These are phyloP conservation scores for Ricordea florida DNA, from an alignment of 92 coral and sea anemone genomes.

Conservation along the genomic window DNA sequence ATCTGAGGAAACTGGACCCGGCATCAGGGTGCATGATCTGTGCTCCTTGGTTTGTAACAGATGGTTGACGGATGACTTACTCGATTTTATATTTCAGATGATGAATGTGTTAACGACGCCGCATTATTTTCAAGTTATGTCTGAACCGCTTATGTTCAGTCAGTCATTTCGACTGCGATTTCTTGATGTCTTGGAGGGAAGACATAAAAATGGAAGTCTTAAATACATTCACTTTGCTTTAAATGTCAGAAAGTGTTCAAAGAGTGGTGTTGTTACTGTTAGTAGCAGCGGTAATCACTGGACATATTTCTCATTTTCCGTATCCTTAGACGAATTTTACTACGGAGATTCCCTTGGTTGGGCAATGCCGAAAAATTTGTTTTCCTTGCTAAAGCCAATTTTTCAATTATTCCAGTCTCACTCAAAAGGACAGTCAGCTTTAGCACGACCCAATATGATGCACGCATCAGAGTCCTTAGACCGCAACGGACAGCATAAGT, in stretches of 20 bases:
- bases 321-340: background rate
- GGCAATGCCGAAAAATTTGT: background rate
- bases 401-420: background rate
- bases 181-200: background rate
- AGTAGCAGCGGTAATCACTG: conserved; percentile 1
- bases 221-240: conserved; percentile 15
- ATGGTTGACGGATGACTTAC: conserved; percentile 9
- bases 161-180: conserved; percentile 7
- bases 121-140: conserved; percentile 7
- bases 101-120: background rate
- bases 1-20: background rate
- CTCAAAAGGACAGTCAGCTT: background rate
- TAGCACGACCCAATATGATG: background rate
- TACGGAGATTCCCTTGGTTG: conserved; percentile 6
- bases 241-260: background rate
- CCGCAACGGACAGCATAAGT: background rate
- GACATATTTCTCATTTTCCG: conserved; percentile 11
- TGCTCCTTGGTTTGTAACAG: conserved; percentile 4
- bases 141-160: conserved; percentile 2
- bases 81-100: background rate
- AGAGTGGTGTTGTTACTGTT: background rate
- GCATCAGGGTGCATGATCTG: conserved; percentile 13
- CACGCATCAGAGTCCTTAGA: background rate
- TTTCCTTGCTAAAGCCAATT: background rate
- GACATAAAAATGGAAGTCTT: background rate